Base-by-base conservation (phyloP, 2,888 invertebrate genomes). In the Rhagophthalmus giganteus region DNA sequence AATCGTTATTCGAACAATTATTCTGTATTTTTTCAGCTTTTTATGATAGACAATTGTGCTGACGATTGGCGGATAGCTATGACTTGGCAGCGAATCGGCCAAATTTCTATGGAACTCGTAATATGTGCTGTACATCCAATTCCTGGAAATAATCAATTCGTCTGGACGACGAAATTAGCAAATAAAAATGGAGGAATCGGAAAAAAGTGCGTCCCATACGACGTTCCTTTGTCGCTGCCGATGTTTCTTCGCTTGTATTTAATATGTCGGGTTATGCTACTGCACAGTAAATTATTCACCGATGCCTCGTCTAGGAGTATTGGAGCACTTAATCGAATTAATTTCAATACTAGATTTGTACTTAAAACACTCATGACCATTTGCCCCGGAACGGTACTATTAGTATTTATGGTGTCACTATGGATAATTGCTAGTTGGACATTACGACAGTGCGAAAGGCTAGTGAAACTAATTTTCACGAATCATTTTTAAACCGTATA, bases 381-480 rank as follows among this genome's bases (percentile, higher is more conserved):
- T 76, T 99, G 98, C 78, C 99, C 99, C 44, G 98, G 87, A 76
- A 97, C 87, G 58, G 97, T 99, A 66, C 85, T 99, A 68, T 82
- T 99, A 70, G 97, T 98, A 64, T 97, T 99, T 82, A 99, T 99
- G 92, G 94, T 98, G 61, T 96, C 97, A 5, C 81, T 99, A 58
- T 99, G 99, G 99, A 94, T 99, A 76, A 96, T 99, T 69, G 98
- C 98, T 61, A 96, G 95, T 71, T 99, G 99, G 99, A 95, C 96
- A 57, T 80, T 99, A 65, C 84, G 99, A 62, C 94, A 97, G 68
- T 99, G 99, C 76, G 99, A 99, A 82, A 90, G 98, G 96, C 97
- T 80, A 81, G 60, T 44, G 12, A 1, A 10, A 1, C 16, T 33
- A 28, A 11, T 24, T 13, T 2, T 15, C 28, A 7, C 32, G 26